Conservation (phyloP, 2,888 invertebrate species). For the Tetropium fuscum region DNA sequence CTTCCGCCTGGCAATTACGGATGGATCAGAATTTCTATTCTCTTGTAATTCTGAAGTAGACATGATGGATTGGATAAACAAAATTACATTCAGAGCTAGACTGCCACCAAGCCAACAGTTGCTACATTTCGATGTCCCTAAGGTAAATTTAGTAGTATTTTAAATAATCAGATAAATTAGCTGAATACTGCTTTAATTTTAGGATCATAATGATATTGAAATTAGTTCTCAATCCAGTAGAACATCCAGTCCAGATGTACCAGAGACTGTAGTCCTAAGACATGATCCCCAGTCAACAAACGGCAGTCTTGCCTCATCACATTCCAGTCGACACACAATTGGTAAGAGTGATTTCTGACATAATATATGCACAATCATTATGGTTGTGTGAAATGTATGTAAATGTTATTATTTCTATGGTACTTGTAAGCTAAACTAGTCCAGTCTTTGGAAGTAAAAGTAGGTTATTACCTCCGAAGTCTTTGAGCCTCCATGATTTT, state of each 20-base stretch:
- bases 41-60: constrained; percentile 79
- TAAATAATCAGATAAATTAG: background rate
- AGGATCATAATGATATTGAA: constrained; percentile 63
- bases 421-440: too few species aligned
- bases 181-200: constrained; percentile 21
- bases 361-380: background rate
- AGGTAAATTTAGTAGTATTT: constrained; percentile 51
- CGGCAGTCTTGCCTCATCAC: constrained; percentile 53
- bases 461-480: too few species aligned
- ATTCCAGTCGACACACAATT: constrained; percentile 58
- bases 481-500: too few species aligned
- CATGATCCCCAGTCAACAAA: constrained; percentile 61
- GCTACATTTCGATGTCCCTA: constrained; percentile 79
- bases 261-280: constrained; percentile 59
- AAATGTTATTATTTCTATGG: background rate
- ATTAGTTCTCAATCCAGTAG: constrained; percentile 70
- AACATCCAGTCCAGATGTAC: constrained; percentile 69
- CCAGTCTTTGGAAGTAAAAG: too few species aligned
- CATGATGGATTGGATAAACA: constrained; percentile 92
- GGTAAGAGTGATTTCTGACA: constrained; percentile 51
- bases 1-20: constrained; percentile 87
- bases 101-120: constrained; percentile 91
- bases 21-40: constrained; percentile 95
- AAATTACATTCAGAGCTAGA: constrained; percentile 92
- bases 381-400: background rate